These are phyloP conservation scores for Cercopithecus mona DNA, from an alignment of 2,113 vertebrate species.

Conservation along the genomic window DNA sequence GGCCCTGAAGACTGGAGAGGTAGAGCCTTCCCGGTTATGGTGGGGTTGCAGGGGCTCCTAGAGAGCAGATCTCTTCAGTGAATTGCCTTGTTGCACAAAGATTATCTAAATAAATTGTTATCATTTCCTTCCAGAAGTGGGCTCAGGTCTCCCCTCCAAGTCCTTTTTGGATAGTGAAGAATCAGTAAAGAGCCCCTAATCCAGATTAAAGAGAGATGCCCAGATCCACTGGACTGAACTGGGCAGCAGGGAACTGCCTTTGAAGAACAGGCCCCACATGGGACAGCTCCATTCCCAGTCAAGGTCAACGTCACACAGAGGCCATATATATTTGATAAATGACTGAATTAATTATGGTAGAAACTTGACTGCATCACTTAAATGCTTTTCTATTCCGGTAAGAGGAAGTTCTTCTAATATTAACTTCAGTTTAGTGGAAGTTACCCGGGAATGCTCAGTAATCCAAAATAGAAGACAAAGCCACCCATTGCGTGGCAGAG, in stretches of 20 bases:
- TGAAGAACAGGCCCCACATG: rapidly evolving
- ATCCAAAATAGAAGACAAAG: not conserved
- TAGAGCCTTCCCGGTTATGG: rapidly evolving
- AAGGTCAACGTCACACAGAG: not conserved
- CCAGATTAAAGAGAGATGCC: not conserved
- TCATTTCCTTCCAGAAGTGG: not conserved
- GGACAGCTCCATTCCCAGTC: not conserved
- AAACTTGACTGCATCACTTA: rapidly evolving
- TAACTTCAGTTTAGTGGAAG: not conserved
- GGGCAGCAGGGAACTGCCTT: not conserved
- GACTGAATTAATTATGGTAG: not conserved
- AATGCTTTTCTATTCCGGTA: not conserved
- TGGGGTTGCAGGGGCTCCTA: too few species aligned
- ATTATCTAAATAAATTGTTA: not conserved
- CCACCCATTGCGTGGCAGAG: rapidly evolving
- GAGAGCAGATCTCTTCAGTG: not conserved
- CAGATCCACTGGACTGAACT: not conserved
- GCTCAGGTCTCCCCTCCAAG: not conserved
- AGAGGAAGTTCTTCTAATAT: not conserved
- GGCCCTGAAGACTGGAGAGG: rapidly evolving
- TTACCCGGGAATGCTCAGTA: not conserved
- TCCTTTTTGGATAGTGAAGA: not conserved
- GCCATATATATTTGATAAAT: not conserved
- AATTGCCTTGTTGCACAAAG: not conserved
- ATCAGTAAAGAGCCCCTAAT: not conserved